Base-by-base conservation (phyloP, 2,797 vertebrate species). In the Acanthis flammea region DNA sequence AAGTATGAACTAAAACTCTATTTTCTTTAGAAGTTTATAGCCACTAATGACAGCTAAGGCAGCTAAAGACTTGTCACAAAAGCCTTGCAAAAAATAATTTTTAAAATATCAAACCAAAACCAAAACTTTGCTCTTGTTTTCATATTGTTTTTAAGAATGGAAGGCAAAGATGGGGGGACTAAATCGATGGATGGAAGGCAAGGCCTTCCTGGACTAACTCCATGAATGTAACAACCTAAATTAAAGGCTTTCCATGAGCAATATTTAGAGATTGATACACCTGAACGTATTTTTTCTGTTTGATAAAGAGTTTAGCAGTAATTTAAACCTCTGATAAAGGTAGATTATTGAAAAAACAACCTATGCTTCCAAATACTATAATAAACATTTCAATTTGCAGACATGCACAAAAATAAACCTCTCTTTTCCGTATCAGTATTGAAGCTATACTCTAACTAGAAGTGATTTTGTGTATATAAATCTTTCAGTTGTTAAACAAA, bases 381-480 rank as follows among this genome's bases (percentile, higher is more conserved):
- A 81, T 24, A 91, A 82, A 50, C 54, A 54, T 68, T 90, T 85
- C 5, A 35, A 3, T 75, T 90, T 45, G 3, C 11, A 57, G 18
- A 5, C 42, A 45, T 39, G 30, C 2, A 24, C 2, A 41, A 17
- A 66, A 37, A 58, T 11, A 12, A 37, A 0, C 0, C 2, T 3
- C 4, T 37, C 0, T 65, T 66, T 80, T 79, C 22, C 68, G 2
- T 53, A 42, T 19, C 16, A 45, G 0, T 75, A 48, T 45, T 78
- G 48, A 63, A 84, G 21, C 3, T 53, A 9, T 60, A 60, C 60
- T 72, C 4, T 75, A 68, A 48, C 3, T 55, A 6, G 9, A 82
- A 73, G 14, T 42, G 21, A 50, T 35, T 82, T n/a, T 78, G 4
- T 42, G 6, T 28, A 67, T n/a, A 73, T 35, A 60, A 2, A 0